Base-by-base conservation (phyloP, 2,888 invertebrate species). In the Eupithecia insigniata region DNA sequence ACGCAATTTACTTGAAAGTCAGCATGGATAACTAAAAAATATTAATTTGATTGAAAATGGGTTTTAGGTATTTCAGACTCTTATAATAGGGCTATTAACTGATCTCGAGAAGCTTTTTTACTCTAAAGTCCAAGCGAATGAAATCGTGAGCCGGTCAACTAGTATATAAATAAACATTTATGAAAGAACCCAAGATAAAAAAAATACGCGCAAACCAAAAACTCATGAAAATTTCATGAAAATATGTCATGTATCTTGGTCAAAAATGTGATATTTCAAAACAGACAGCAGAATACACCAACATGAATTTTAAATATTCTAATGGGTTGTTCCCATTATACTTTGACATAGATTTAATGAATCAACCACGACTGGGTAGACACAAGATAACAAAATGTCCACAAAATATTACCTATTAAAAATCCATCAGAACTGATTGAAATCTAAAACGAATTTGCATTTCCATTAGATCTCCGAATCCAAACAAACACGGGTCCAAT, bases 371-470 rank as follows among this genome's bases (percentile, higher is more conserved):
- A 16, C 30, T 30, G 14, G 30, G 30, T 61, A 61, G 61, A 28
- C 2, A 60, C 30, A 10, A 6, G 30, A 61, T 28, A 32, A 61
- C 32, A 61, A 61, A 62, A 22, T 62, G 12, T 62, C 34, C 62
- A 34, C 22, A 62, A 34, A 32, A 32, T 34, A 62, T 34, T 18
- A 51, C 30, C 12, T 58, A 66, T 61, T 62, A 66, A 69, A 74
- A 71, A 55, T 10, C 26, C 60, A 68, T 69, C 65, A 62, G 70
- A 72, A 61, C 36, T 67, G 65, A 72, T 73, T 74, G 72, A 72
- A 77, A 72, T 67, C 66, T 67, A 69, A 77, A 74, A 73, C 65
- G 66, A n/a, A 72, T 78, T 73, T 77, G 72, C 75, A 78, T 76
- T 73, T 60, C 75, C 71, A 72, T 72, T 78, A 76, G 72, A 67